Percentiles rank a stretch among this genome's conserved stretches.
Evolutionary conservation across 1,140 invertebrate species (phyloP).

Genomic region (Nebria ingens): DNA sequence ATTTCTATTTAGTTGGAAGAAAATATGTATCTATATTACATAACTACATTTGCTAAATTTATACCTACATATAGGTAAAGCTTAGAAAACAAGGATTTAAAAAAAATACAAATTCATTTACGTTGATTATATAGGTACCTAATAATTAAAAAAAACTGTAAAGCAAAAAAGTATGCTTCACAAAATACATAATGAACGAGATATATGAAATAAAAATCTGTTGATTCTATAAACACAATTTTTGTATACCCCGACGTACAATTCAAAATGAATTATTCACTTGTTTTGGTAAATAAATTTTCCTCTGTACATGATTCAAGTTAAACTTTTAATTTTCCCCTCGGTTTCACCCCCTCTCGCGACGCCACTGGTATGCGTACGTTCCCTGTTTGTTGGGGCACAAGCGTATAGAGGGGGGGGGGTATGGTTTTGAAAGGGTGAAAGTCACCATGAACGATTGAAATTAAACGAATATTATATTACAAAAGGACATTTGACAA

Average conservation of each 20-base stretch:
- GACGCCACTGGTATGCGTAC: not conserved
- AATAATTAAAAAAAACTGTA: too few species aligned
- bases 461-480: slow-evolving; percentile 10
- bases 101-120: too few species aligned
- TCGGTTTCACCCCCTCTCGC: not conserved
- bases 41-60: too few species aligned
- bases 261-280: slow-evolving; percentile 3
- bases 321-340: not conserved
- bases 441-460: slow-evolving; percentile 5
- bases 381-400: not conserved
- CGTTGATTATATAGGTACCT: too few species aligned
- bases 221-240: slow-evolving; percentile 7
- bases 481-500: slow-evolving; percentile 8
- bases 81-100: too few species aligned
- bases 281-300: slow-evolving; percentile 10
- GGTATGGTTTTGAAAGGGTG: slow-evolving; percentile 7
- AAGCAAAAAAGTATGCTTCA: too few species aligned
- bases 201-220: slow-evolving; percentile 5
- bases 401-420: too few species aligned
- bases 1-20: too few species aligned
- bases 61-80: too few species aligned
- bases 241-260: too few species aligned
- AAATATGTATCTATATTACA: too few species aligned
- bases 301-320: not conserved
- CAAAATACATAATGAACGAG: too few species aligned